These are phyloP conservation scores for Argyresthia albistria DNA, from an alignment of 2,888 invertebrate genomes.

Conservation along the genomic window DNA sequence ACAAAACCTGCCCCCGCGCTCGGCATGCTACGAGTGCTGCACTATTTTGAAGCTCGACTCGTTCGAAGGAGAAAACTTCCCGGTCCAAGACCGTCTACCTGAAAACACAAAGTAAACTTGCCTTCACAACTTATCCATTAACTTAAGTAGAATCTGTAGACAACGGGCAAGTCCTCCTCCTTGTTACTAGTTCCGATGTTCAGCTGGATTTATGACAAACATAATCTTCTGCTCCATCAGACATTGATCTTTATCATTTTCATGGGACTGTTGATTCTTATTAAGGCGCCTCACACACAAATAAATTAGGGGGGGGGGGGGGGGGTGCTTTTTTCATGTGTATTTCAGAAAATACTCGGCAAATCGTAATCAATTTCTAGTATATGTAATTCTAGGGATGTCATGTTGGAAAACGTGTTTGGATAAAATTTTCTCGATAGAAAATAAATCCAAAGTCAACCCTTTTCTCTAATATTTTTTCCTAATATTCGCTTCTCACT, in stretches of 20 bases:
- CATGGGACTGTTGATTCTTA: too few species aligned
- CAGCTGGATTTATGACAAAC: slow-evolving; percentile 50
- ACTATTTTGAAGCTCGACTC: slow-evolving; percentile 32
- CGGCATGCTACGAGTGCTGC: slow-evolving; percentile 46
- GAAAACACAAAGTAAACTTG: slow-evolving; percentile 71
- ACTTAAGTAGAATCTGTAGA: slow-evolving; percentile 71
- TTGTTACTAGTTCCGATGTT: slow-evolving; percentile 49
- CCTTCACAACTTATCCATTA: slow-evolving; percentile 71
- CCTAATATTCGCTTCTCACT: too few species aligned
- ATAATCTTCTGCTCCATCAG: slow-evolving; percentile 9
- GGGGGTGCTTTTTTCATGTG: too few species aligned
- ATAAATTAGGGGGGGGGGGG: neutral
- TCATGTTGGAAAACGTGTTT: too few species aligned
- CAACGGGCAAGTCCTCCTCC: slow-evolving; percentile 50
- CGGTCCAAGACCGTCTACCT: slow-evolving; percentile 68
- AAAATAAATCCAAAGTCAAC: too few species aligned
- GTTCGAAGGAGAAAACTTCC: slow-evolving; percentile 68
- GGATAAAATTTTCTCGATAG: too few species aligned
- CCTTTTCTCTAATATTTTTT: too few species aligned
- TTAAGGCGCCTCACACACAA: neutral
- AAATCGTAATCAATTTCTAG: too few species aligned
- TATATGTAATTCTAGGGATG: too few species aligned
- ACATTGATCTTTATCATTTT: too few species aligned
- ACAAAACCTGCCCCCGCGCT: too few species aligned
- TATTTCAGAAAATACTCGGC: too few species aligned